Evolutionary conservation across 2,113 vertebrate genomes (phyloP).

Genomic region (Melanerpes aurifrons): DNA sequence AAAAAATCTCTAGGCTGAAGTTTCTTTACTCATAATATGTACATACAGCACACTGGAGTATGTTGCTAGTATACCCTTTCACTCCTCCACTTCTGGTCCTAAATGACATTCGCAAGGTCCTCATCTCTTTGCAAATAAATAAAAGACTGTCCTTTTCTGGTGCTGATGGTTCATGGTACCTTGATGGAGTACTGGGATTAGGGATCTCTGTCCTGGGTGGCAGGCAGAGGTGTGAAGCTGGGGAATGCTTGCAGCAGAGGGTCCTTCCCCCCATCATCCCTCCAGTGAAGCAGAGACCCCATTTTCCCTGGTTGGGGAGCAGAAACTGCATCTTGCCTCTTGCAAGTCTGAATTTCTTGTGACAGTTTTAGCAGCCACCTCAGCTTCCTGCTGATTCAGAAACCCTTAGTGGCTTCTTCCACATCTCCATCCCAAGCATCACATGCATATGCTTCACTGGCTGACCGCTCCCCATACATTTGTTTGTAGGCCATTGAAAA

Average conservation of each 20-base stretch:
- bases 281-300: background rate
- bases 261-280: background rate
- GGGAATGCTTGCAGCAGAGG: background rate
- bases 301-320: background rate
- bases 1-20: background rate
- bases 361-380: background rate
- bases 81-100: background rate
- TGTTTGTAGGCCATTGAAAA: background rate
- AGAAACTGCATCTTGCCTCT: background rate
- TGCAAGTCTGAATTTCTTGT: background rate
- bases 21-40: background rate
- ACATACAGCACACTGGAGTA: fast-evolving
- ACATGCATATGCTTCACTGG: fast-evolving
- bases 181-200: fast-evolving
- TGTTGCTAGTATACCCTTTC: background rate
- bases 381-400: background rate
- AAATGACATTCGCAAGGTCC: background rate
- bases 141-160: background rate
- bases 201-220: background rate
- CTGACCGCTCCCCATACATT: background rate
- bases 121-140: background rate
- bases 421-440: background rate
- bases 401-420: background rate
- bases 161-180: background rate
- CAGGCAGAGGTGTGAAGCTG: background rate